These are phyloP conservation scores for Drosophila ironensis DNA, from an alignment of 1,140 invertebrate species.

Conservation along the genomic window DNA sequence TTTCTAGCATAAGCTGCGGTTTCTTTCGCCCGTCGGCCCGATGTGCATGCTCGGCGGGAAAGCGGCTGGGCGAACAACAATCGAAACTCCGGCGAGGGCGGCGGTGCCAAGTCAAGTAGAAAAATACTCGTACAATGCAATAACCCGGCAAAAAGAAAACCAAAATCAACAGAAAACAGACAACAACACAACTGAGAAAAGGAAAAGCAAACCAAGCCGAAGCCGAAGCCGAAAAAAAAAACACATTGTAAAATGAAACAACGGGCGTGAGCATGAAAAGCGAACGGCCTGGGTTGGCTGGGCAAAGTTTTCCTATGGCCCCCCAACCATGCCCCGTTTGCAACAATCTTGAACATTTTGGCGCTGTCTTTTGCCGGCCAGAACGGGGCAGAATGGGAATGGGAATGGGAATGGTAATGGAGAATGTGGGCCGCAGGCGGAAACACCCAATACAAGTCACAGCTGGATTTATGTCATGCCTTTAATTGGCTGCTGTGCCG, in stretches of 20 bases:
- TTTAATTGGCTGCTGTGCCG: conserved; percentile 81
- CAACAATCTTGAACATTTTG: conserved; percentile 78
- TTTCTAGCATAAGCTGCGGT: conserved; percentile 66
- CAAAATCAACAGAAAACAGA: conserved; percentile 2
- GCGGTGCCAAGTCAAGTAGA: conserved; percentile 77
- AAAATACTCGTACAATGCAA: conserved; percentile 77
- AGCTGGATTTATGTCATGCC: conserved; percentile 82
- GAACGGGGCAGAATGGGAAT: conserved; percentile 11
- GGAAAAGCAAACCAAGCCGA: conserved; percentile 33
- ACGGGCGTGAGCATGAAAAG: conserved; percentile 75
- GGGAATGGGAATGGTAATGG: conserved; percentile 19
- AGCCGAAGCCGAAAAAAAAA: conserved; percentile 12
- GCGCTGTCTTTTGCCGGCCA: conserved; percentile 55
- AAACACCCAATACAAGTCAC: conserved; percentile 82
- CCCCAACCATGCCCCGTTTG: conserved; percentile 27
- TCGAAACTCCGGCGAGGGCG: conserved; percentile 35
- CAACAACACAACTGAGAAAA: conserved; percentile 15
- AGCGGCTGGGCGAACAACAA: too few species aligned
- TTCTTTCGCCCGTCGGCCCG: conserved; percentile 53
- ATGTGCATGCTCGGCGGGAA: conserved; percentile 62
- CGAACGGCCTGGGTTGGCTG: conserved; percentile 44
- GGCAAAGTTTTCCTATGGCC: conserved; percentile 46
- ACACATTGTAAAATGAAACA: conserved; percentile 68
- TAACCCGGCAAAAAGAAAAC: conserved; percentile 52
- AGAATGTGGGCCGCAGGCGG: conserved; percentile 81